phyloP scores from a whole-genome alignment of 2,888 invertebrate genomes.

The Palloptera scutellata region DNA sequence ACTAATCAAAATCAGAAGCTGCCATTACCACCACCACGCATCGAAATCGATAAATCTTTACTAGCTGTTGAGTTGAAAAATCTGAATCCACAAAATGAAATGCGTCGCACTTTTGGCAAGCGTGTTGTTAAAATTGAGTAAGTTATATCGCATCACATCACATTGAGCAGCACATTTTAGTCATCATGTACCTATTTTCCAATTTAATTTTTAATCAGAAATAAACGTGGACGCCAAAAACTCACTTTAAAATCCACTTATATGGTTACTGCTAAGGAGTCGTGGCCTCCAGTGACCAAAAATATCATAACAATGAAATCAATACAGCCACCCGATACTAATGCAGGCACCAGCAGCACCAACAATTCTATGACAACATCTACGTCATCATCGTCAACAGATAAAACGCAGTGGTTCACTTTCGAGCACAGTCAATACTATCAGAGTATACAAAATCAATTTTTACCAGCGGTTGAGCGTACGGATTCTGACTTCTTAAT shows the following conservation, averaged over 20 bases:
- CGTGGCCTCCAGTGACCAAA: conserved; percentile 76
- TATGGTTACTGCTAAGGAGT: conserved; percentile 75
- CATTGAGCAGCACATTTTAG: background rate
- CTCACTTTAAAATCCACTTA: conserved; percentile 72
- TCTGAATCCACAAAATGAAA: conserved; percentile 81
- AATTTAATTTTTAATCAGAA: conserved; percentile 57
- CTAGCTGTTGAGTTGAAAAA: conserved; percentile 74
- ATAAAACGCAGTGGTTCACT: conserved; percentile 69
- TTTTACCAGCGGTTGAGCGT: conserved; percentile 80
- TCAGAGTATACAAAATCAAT: conserved; percentile 76
- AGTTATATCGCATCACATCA: conserved; percentile 32
- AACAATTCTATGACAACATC: conserved; percentile 40
- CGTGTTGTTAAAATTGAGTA: conserved; percentile 76
- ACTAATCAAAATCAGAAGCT: conserved; percentile 44
- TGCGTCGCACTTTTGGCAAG: conserved; percentile 82
- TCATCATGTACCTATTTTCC: background rate
- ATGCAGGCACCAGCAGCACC: conserved; percentile 38
- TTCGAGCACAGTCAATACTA: conserved; percentile 80
- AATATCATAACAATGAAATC: conserved; percentile 77
- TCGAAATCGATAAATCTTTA: conserved; percentile 73
- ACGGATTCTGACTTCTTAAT: conserved; percentile 81
- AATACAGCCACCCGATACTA: conserved; percentile 60
- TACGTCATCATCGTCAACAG: conserved; percentile 6
- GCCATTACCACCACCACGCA: conserved; percentile 44
- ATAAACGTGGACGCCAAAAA: conserved; percentile 68